Base-by-base conservation (phyloP, 1,140 invertebrate species). In the Drosophila ercepeae region DNA sequence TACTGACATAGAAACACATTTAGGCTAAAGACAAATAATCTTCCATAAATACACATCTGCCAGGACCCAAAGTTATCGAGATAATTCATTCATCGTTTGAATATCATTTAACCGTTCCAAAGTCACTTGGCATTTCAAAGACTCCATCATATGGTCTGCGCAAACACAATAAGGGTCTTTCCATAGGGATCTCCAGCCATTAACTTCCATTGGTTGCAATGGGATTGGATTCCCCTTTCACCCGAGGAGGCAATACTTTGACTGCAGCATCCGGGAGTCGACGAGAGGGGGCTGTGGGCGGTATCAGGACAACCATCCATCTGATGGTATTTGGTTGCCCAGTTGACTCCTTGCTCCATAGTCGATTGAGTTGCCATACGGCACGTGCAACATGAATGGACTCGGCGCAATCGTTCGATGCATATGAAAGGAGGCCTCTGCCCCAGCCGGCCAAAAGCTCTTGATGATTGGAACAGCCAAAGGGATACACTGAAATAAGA, bases 401-500 rank as follows among this genome's bases (percentile, higher is more conserved):
- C 68, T 54, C 49, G 49, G 16, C 53, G 68, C 65, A 51, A 46
- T 60, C 68, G 69, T 48, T 50, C 69, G 45, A 42, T 48, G 55
- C 68, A 67, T 67, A 67, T 51, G 42, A 65, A 67, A 52, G 67
- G 77, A 78, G 77, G 79, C 78, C 68, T 83, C 73, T 63, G 67
- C 45, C 64, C 63, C 32, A 45, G 21, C 23, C 23, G 64, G 52
- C 79, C 60, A 79, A 79, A 79, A 86, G 79, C 79, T 61, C 65
- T 45, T 74, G 65, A 72, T 84, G 71, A 86, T 84, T 63, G 68
- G 36, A 34, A 46, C 16, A 9, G 46, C 14, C 29, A 14, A 27
- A 32, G 23, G 11, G 6, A 9, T 42, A 9, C 19, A 63, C 53
- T 59, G 41, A n/a, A 34, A n/a, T n/a, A n/a, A n/a, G n/a, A n/a